Conservation (phyloP, 2,888 invertebrate species). For the Pemphredon lugubris region DNA sequence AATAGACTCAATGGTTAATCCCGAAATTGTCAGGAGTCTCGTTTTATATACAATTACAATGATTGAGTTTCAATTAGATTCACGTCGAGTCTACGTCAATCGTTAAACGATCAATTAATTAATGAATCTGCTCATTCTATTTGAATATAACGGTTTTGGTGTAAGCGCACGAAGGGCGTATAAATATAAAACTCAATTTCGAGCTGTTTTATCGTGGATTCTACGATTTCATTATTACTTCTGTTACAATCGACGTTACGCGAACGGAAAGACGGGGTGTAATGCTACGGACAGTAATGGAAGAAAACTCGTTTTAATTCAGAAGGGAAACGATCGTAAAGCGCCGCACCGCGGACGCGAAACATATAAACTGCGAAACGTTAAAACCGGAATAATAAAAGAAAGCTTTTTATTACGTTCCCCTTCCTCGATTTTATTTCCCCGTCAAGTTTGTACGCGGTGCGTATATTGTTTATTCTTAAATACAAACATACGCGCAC, state of each 20-base stretch:
- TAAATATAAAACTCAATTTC: too few species aligned
- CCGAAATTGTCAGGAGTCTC: too few species aligned
- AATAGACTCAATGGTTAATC: too few species aligned
- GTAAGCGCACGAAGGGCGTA: too few species aligned
- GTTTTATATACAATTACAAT: too few species aligned
- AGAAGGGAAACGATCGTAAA: slow-evolving; percentile 8
- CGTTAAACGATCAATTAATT: too few species aligned
- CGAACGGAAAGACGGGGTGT: background rate
- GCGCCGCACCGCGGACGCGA: background rate
- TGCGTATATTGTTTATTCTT: background rate
- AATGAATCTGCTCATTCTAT: too few species aligned
- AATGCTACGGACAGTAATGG: slow-evolving; percentile 8
- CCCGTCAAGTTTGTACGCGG: background rate
- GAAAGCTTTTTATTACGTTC: background rate
- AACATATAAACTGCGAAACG: background rate
- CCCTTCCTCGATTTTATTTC: background rate
- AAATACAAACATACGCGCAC: background rate
- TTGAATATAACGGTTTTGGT: too few species aligned
- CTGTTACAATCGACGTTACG: background rate
- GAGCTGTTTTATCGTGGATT: too few species aligned
- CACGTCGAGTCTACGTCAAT: too few species aligned
- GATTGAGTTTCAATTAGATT: too few species aligned
- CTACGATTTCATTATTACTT: background rate
- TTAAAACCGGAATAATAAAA: slow-evolving; percentile 2
- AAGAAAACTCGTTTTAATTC: slow-evolving; percentile 14